Base-by-base conservation (phyloP, 2,888 invertebrate species). In the Drosophila prolongata region DNA sequence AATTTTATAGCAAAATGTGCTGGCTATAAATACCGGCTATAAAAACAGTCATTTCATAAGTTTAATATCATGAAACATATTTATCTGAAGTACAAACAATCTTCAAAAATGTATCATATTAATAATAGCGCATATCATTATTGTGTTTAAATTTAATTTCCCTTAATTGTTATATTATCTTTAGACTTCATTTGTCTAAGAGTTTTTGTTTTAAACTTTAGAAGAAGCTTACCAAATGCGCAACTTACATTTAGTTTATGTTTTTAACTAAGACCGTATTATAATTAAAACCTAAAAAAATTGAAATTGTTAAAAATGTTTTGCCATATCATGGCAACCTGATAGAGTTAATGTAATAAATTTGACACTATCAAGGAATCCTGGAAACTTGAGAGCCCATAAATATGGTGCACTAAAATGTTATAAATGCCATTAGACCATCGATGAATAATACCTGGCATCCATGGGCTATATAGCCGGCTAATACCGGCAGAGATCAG, bases 401-500 rank as follows among this genome's bases (percentile, higher is more conserved):
- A 49, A 16, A 49, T 49, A 35, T 35, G 34, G 49, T 11, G 16
- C 11, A 3, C 11, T 11, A 10, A 49, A 34, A 34, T 34, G 47
- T 6, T 6, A 27, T n/a, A 19, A 13, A 47, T 30, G 30, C 30
- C 14, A 47, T 4, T 5, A 5, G 34, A 30, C 49, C 35, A 49
- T 49, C 13, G 49, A 49, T 49, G 35, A 49, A 19, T 49, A 49
- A 49, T 49, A 11, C 49, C 16, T 8, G 49, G 16, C 34, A 34
- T 6, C 14, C 47, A 30, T 30, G n/a, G 27, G 43, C 43, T 44
- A 46, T 14, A 47, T 27, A 27, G 47, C 11, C 16, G 16, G 35
- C 40, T 65, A 66, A 65, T 54, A n/a, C 65, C 65, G 40, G 16
- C 66, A 54, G 46, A 66, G 66, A 65, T 60, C 61, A 47, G 52